These are phyloP conservation scores for Antheraea pernyi DNA, from an alignment of 1,140 invertebrate genomes.

Conservation along the genomic window DNA sequence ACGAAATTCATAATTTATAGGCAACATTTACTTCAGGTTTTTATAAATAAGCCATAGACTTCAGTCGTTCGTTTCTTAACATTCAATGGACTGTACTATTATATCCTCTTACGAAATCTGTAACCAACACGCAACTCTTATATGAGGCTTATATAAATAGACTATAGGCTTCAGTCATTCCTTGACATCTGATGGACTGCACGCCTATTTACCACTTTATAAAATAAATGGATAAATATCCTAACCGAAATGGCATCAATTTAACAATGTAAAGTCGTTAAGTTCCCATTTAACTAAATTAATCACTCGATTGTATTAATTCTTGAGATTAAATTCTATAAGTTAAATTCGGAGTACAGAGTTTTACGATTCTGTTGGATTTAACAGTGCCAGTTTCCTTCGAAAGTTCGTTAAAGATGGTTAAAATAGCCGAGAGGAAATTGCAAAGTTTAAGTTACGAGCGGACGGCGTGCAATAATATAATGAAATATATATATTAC, in stretches of 20 bases:
- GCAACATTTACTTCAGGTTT: too few relatives aligned
- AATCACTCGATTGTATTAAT: slow-evolving; percentile 6
- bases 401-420: slow-evolving; percentile 26
- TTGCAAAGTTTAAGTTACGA: not conserved
- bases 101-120: too few relatives aligned
- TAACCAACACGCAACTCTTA: too few relatives aligned
- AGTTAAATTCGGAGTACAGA: slow-evolving; percentile 19
- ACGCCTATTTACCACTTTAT: too few relatives aligned
- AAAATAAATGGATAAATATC: not conserved
- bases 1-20: too few relatives aligned
- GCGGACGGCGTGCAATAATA: not conserved
- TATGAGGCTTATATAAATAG: too few relatives aligned
- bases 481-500: too few relatives aligned
- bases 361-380: slow-evolving; percentile 20
- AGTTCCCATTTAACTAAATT: not conserved
- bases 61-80: too few relatives aligned
- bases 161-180: too few relatives aligned
- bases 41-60: too few relatives aligned
- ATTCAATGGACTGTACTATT: too few relatives aligned
- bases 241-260: not conserved
- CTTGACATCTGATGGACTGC: too few relatives aligned
- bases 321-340: slow-evolving; percentile 19
- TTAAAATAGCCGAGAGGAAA: slow-evolving; percentile 19
- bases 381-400: slow-evolving; percentile 23
- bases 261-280: not conserved